A percentile compares a stretch with the other conserved stretches of the same genome.
phyloP scores from a whole-genome alignment of 2,888 invertebrate species.

The Cantharis rustica region DNA sequence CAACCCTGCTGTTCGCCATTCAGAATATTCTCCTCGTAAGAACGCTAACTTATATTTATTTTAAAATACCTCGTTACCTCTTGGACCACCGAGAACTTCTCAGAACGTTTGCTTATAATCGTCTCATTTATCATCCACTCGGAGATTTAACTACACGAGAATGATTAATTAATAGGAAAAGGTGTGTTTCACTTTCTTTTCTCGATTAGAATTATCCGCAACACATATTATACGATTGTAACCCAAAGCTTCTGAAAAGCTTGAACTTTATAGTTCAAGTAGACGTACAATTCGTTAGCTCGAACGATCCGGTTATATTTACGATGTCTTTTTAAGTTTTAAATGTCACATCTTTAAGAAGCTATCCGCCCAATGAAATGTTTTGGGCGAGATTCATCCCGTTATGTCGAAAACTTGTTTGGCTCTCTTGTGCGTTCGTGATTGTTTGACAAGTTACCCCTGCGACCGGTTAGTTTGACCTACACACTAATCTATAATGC shows the following conservation, averaged over 20 bases:
- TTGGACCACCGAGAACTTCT: neutral
- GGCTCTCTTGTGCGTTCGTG: constrained; percentile 21
- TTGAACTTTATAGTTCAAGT: constrained; percentile 28
- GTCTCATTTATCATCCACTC: neutral
- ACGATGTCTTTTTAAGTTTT: constrained; percentile 35
- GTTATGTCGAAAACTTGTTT: neutral
- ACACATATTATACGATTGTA: neutral
- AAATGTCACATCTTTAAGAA: constrained; percentile 29
- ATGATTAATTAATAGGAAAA: neutral
- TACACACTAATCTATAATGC: constrained; percentile 27
- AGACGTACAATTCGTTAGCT: constrained; percentile 24
- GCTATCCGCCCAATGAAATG: constrained; percentile 6
- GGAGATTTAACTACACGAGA: neutral
- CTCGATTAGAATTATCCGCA: neutral
- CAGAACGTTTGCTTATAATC: neutral
- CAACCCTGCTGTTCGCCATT: constrained; percentile 1
- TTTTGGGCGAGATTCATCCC: neutral
- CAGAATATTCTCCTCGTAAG: neutral
- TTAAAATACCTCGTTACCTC: neutral
- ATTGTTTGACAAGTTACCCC: constrained; percentile 31
- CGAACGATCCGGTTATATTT: constrained; percentile 30
- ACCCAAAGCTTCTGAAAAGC: neutral
- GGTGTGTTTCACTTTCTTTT: neutral
- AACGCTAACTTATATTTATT: neutral
- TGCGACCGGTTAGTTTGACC: constrained; percentile 26